phyloP scores from a whole-genome alignment of 2,113 vertebrate genomes.

The Gymnorhina tibicen region DNA sequence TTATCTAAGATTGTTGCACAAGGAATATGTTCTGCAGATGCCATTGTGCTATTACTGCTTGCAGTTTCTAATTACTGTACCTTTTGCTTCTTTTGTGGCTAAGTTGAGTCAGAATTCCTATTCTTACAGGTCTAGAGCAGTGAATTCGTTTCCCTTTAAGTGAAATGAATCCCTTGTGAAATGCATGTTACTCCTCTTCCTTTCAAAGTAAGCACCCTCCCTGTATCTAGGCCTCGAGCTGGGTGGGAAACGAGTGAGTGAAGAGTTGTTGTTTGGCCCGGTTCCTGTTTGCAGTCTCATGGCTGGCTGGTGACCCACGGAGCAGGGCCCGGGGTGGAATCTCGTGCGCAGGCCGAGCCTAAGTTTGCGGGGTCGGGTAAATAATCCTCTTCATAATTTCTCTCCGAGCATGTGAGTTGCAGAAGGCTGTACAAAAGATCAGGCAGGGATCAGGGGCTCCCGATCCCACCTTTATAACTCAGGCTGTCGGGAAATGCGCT shows the following conservation, averaged over 20 bases:
- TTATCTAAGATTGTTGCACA: background rate
- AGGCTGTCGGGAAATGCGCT: background rate
- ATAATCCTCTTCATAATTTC: background rate
- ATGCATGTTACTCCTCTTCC: background rate
- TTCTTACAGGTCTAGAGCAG: background rate
- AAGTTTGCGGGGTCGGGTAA: background rate
- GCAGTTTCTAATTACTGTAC: background rate
- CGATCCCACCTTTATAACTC: background rate
- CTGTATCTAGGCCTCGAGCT: background rate
- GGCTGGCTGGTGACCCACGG: background rate
- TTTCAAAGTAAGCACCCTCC: background rate
- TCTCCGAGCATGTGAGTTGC: background rate
- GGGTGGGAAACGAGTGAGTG: background rate
- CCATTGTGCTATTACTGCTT: background rate
- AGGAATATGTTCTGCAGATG: background rate
- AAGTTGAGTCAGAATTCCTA: background rate
- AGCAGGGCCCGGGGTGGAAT: background rate
- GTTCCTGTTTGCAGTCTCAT: background rate
- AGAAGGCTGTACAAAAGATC: background rate
- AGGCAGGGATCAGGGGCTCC: background rate
- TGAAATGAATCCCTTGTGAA: background rate
- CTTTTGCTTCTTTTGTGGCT: background rate
- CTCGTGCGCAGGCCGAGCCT: background rate
- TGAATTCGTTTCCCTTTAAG: background rate
- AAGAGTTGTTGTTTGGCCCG: background rate